Base-by-base conservation (phyloP, 37 sponge, comb jelly and placozoan genomes). In the Ephydatia muelleri region DNA sequence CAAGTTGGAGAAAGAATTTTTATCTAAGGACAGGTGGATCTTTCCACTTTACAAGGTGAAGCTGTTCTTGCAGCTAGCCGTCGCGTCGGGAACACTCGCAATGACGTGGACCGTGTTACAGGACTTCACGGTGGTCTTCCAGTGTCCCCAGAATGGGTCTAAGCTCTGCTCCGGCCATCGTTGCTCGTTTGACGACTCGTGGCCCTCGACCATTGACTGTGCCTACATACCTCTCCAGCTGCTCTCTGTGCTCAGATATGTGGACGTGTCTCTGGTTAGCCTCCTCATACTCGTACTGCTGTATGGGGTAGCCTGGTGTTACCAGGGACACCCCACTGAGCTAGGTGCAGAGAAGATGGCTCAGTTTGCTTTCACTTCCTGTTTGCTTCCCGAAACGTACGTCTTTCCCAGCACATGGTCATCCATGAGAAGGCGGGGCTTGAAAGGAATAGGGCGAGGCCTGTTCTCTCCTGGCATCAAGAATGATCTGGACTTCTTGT, bases 401-500 rank as follows among this genome's bases (percentile, higher is more conserved):
- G 49, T 65, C 16, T 67, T 28, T 23, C 75, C 32, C 40, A 39
- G 19, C 36, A 3, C 76, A 3, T 27, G n/a, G n/a, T 6, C 36
- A 5, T 8, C 23, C n/a, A 32, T 31, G 5, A 2, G 3, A 6
- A 49, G 48, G 78, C 4, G 36, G 23, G 78, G 3, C 9, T 30
- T 69, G 21, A 65, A 65, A 65, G 67, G 21, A 65, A 16, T 23
- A 6, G 28, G 40, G n/a, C 30, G 25, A 11, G 64, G n/a, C 26
- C 23, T 39, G 21, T 81, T 80, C 48, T 23, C 27, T 23, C 82
- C 87, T 32, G 47, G 82, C 23, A 87, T 87, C 38, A 35, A 13
- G 73, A 87, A 80, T 67, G 87, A 87, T 64, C 38, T 87, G 14
- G 87, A 87, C 40, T 87, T 87, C 75, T 48, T 87, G 2, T n/a